These are phyloP conservation scores for Drosophila formosana DNA, from an alignment of 2,888 invertebrate species.

Conservation along the genomic window DNA sequence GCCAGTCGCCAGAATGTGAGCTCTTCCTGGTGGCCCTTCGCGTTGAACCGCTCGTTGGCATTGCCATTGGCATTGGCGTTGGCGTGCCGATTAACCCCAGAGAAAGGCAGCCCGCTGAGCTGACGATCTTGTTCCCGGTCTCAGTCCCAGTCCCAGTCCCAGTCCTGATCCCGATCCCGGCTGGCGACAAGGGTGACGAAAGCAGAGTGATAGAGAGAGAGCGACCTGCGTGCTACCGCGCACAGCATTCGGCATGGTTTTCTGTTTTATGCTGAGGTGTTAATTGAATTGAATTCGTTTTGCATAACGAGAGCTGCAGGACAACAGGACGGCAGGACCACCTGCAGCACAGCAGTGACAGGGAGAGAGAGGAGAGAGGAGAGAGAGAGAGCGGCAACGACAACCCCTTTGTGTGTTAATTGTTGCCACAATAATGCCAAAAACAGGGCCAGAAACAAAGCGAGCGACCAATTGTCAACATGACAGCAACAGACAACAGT, in stretches of 20 bases:
- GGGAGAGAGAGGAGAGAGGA: too few relatives aligned
- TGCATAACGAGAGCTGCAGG: constrained; percentile 78
- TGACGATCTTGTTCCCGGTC: constrained; percentile 1
- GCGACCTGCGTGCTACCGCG: constrained; percentile 59
- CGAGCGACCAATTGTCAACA: constrained; percentile 82
- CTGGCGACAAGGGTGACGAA: constrained; percentile 60
- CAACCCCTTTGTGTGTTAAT: constrained; percentile 74
- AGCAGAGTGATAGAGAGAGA: constrained; percentile 58
- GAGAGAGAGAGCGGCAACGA: constrained; percentile 11
- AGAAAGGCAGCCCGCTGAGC: constrained; percentile 54
- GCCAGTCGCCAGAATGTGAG: constrained; percentile 59
- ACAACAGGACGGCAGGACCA: constrained; percentile 55
- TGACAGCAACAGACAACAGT: constrained; percentile 82
- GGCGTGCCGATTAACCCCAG: constrained; percentile 72
- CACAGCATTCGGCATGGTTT: constrained; percentile 49
- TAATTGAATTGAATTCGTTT: constrained; percentile 85
- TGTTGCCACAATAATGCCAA: constrained; percentile 61
- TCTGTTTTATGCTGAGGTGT: constrained; percentile 81
- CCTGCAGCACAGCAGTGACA: constrained; percentile 50
- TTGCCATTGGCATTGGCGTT: constrained; percentile 50
- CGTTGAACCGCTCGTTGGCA: background rate
- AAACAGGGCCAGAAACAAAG: constrained; percentile 76
- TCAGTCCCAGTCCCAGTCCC: too few relatives aligned
- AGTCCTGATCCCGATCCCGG: background rate
- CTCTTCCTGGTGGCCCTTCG: constrained; percentile 47